phyloP scores from a whole-genome alignment of 1,140 invertebrate species.

The Lucilia sericata region DNA sequence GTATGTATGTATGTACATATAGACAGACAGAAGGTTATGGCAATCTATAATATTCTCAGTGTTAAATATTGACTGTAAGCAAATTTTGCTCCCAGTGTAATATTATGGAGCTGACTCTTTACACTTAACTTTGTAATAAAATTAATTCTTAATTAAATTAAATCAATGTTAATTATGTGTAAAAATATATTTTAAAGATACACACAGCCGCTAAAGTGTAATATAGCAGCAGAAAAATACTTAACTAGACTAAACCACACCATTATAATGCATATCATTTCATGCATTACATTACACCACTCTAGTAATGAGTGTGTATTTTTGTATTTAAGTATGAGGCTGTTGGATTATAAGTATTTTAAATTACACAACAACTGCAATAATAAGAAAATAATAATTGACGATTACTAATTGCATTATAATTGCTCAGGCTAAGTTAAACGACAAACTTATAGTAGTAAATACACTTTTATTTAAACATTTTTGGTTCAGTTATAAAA shows the following conservation, averaged over 20 bases:
- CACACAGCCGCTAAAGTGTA: not conserved
- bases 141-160: too few species aligned
- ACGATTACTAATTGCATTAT: constrained; percentile 29
- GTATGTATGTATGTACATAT: too few species aligned
- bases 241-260: constrained; percentile 7
- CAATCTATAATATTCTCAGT: too few species aligned
- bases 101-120: too few species aligned
- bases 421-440: not conserved
- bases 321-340: not conserved
- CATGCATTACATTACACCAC: not conserved
- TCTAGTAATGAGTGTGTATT: not conserved
- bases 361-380: constrained; percentile 11
- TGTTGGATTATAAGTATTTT: not conserved
- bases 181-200: not conserved
- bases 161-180: too few species aligned
- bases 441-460: not conserved
- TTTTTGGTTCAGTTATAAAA: not conserved
- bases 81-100: too few species aligned
- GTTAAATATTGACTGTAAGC: too few species aligned
- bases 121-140: too few species aligned
- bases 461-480: not conserved
- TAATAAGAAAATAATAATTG: constrained; percentile 8
- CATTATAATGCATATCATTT: not conserved
- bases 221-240: too few species aligned
- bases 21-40: too few species aligned